Base-by-base conservation (phyloP, 2,888 invertebrate genomes). In the Mermis nigrescens region DNA sequence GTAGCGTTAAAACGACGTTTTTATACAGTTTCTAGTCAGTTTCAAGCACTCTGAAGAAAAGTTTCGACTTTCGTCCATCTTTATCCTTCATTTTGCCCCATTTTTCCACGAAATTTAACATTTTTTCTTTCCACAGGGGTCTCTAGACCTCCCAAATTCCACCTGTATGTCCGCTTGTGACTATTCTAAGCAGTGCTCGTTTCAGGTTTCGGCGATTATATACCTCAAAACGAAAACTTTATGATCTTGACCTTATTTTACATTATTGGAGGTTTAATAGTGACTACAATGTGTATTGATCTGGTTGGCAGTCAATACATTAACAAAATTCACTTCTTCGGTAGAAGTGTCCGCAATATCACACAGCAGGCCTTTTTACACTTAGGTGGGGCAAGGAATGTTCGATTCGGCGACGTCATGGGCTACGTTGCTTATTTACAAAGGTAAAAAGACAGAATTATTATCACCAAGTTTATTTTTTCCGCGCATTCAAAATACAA, bases 211-310 rank as follows among this genome's bases (percentile, higher is more conserved):
- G 71, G 71, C 46, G 71, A 71, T 62, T 71, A 72, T 55, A 70
- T 71, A 1, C 72, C 71, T 1, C 61, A 67, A 55, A 69, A 72
- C 59, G 66, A 66, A 24, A 68, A 70, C 26, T 72, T 69, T 62
- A 63, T 71, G 32, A 67, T 68, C 26, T 67, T 68, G 1, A 71
- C 71, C 1, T 62, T 71, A 27, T 66, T 68, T 27, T 71, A 71
- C 62, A 71, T 71, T 61, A 66, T 71, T 22, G 60, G 69, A 27
- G 71, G 71, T 22, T 62, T 71, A 38, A 70, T 71, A 46, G 69
- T 71, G 60, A 71, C 71, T 2, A 70, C 71, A 1, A 71, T 71
- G 71, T 71, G 71, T 61, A 71, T 71, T 58, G 71, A 72, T 61
- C 65, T 71, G 26, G 71, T 71, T 28, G 71, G 71, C 31, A 67